Evolutionary conservation across 2,797 vertebrate species (phyloP).

Genomic region (Sebastolobus alascanus): DNA sequence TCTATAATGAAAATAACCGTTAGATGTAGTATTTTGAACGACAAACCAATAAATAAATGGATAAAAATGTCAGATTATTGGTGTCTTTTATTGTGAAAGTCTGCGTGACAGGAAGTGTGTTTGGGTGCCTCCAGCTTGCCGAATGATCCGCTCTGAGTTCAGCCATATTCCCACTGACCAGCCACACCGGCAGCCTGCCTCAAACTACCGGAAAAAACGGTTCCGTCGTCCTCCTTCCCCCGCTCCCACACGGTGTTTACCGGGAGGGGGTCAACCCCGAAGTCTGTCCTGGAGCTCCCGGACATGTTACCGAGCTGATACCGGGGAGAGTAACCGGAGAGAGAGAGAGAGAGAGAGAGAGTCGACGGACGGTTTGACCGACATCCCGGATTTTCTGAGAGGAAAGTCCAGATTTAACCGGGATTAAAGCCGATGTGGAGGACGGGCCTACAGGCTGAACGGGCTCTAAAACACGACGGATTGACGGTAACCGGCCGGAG

Average conservation of each 20-base stretch:
- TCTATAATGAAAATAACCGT: too few relatives aligned
- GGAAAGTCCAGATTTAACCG: slow-evolving; percentile 80
- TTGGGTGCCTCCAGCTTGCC: neutral
- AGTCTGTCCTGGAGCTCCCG: slow-evolving; percentile 7
- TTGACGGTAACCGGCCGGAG: slow-evolving; percentile 30
- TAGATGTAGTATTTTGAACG: too few relatives aligned
- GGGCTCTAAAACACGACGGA: slow-evolving; percentile 32
- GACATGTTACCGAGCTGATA: slow-evolving; percentile 34
- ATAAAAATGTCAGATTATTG: too few relatives aligned
- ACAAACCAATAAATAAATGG: too few relatives aligned
- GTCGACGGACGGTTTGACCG: slow-evolving; percentile 68
- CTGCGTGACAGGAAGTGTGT: slow-evolving; percentile 18
- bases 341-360: slow-evolving; percentile 71
- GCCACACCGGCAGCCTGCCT: slow-evolving; percentile 70
- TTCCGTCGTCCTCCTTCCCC: neutral
- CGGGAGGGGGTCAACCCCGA: neutral
- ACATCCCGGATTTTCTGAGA: slow-evolving; percentile 65
- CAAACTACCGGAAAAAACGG: slow-evolving; percentile 10
- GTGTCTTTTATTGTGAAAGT: slow-evolving; percentile 56
- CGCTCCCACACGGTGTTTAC: neutral
- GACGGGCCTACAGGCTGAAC: slow-evolving; percentile 60
- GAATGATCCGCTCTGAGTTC: slow-evolving; percentile 63
- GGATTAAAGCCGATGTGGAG: slow-evolving; percentile 79
- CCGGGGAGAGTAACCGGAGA: slow-evolving; percentile 64
- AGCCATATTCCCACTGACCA: slow-evolving; percentile 82